phyloP scores from a whole-genome alignment of 2,113 vertebrate species.

The Noctilio leporinus region DNA sequence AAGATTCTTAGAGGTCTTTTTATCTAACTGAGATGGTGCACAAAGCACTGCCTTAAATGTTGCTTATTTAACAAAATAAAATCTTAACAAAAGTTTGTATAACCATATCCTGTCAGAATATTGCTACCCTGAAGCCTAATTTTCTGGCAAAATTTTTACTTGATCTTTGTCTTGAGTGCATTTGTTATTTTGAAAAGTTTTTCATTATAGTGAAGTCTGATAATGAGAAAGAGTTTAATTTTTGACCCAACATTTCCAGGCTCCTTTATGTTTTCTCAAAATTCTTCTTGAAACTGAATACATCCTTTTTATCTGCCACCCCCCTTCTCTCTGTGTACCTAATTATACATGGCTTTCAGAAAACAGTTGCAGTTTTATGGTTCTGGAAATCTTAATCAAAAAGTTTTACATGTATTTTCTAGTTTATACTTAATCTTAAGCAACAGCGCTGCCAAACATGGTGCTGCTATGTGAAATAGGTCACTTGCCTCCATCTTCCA shows the following conservation, averaged over 20 bases:
- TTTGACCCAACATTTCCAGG: not conserved
- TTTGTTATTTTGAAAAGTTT: not conserved
- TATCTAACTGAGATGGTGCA: not conserved
- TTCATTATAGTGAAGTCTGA: not conserved
- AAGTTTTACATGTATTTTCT: not conserved
- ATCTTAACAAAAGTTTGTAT: not conserved
- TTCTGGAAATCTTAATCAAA: not conserved
- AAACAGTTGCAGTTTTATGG: not conserved
- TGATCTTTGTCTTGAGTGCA: not conserved
- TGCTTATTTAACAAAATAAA: not conserved
- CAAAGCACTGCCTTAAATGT: not conserved
- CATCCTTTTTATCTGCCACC: not conserved
- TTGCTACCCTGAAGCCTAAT: not conserved
- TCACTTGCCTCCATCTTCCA: not conserved
- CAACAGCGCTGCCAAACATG: not conserved
- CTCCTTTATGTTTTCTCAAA: not conserved
- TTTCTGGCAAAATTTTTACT: not conserved
- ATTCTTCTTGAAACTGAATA: not conserved
- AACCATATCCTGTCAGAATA: not conserved
- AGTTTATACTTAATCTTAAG: not conserved
- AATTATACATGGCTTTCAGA: not conserved
- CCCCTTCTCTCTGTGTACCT: not conserved
- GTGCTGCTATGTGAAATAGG: not conserved
- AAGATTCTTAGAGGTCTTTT: not conserved
- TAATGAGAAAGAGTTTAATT: not conserved